These are phyloP conservation scores for Castor canadensis DNA, from an alignment of 2,113 vertebrate genomes.

Conservation along the genomic window DNA sequence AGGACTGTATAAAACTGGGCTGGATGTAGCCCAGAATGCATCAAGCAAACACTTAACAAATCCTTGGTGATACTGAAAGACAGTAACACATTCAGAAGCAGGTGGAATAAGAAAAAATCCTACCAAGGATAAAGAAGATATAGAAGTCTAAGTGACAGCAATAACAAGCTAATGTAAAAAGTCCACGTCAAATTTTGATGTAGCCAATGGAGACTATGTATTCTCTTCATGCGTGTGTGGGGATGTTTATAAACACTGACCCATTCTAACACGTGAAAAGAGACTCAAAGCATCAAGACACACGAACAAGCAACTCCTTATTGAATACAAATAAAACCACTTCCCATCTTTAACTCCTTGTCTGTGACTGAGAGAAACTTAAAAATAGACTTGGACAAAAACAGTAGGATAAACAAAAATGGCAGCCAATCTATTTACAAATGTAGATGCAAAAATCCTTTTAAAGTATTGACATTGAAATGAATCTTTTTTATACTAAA, in stretches of 20 bases:
- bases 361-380: too few species aligned
- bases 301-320: too few species aligned
- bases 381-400: too few species aligned
- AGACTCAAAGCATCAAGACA: too few species aligned
- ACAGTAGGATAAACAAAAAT: too few species aligned
- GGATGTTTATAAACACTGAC: background rate
- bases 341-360: too few species aligned
- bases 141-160: background rate
- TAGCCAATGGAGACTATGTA: background rate
- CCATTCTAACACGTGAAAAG: background rate
- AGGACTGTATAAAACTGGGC: background rate
- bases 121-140: background rate
- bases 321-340: too few species aligned
- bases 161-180: conserved; percentile 29
- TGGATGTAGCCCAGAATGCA: background rate
- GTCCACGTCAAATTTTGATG: background rate
- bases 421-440: too few species aligned
- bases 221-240: background rate
- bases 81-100: background rate
- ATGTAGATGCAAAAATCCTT: too few species aligned
- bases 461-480: too few species aligned
- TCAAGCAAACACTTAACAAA: conserved; percentile 26
- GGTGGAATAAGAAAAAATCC: background rate
- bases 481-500: background rate
- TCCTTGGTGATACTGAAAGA: background rate